Evolutionary conservation across 2,113 vertebrate species (phyloP).

Genomic region (Furnarius figulus): DNA sequence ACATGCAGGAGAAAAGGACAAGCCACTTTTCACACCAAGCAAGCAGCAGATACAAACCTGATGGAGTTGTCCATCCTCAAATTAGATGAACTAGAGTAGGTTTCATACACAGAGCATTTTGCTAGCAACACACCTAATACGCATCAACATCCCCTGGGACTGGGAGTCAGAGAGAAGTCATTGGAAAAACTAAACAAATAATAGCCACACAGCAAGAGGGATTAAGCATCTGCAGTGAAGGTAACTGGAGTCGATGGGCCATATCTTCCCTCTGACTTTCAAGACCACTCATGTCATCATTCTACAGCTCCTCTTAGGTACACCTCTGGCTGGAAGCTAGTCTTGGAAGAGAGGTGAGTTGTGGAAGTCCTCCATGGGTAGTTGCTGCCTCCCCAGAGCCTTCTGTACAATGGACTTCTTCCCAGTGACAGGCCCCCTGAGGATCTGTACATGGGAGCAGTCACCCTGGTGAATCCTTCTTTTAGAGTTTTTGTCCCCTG

Average conservation of each 20-base stretch:
- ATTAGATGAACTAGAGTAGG: not conserved
- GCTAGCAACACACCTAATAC: not conserved
- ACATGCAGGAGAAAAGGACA: constrained; percentile 68
- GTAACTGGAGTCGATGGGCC: constrained; percentile 34
- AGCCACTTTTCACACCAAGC: constrained; percentile 57
- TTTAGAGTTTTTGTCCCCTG: not conserved
- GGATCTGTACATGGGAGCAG: not conserved
- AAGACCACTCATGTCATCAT: not conserved
- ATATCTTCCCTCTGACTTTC: constrained; percentile 21
- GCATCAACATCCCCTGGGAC: not conserved
- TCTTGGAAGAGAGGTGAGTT: not conserved
- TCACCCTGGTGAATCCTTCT: not conserved
- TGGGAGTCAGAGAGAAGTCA: not conserved
- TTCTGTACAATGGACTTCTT: not conserved
- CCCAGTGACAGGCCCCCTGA: not conserved
- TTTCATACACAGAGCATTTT: constrained; percentile 18
- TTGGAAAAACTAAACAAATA: constrained; percentile 53
- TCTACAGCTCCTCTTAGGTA: not conserved
- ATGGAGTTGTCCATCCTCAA: constrained; percentile 32
- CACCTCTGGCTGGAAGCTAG: not conserved
- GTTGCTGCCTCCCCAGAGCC: not conserved
- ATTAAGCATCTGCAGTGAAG: constrained; percentile 23
- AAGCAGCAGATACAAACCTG: constrained; percentile 69
- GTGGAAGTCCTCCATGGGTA: not conserved
- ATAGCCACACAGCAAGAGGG: constrained; percentile 29